Conservation (phyloP, 2,797 vertebrate genomes). For the Buceros bicornis region DNA sequence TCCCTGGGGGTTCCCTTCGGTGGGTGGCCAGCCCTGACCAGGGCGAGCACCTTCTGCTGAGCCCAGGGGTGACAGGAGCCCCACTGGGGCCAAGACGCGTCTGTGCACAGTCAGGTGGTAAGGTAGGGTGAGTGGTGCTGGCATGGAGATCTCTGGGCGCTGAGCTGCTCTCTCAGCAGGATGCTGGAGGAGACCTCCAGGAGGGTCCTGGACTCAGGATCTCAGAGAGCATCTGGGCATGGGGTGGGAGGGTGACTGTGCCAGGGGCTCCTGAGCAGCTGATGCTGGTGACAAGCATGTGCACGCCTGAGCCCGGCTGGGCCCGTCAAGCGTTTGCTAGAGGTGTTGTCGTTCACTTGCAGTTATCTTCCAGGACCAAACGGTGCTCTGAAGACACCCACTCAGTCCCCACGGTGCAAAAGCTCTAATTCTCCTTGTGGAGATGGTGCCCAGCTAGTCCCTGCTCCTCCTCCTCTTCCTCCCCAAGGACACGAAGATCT, state of each 20-base stretch:
- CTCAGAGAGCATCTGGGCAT: background rate
- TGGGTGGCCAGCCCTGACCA: background rate
- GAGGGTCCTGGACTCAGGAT: background rate
- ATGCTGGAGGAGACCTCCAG: background rate
- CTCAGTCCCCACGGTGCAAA: constrained; percentile 64
- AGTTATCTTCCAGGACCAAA: constrained; percentile 69
- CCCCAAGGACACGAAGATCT: constrained; percentile 57
- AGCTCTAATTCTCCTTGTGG: constrained; percentile 66
- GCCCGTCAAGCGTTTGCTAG: constrained; percentile 39
- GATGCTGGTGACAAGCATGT: constrained; percentile 42
- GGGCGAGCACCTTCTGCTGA: background rate
- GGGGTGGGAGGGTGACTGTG: background rate
- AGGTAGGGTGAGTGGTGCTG: constrained; percentile 50
- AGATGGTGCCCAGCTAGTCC: constrained; percentile 66
- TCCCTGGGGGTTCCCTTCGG: background rate
- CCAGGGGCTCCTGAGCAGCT: constrained; percentile 57
- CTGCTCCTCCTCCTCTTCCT: constrained; percentile 56
- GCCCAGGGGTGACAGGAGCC: background rate
- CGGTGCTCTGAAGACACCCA: constrained; percentile 52
- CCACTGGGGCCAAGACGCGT: background rate
- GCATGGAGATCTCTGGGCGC: background rate
- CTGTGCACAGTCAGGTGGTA: background rate
- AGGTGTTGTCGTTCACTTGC: constrained; percentile 67
- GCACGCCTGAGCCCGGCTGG: constrained; percentile 42
- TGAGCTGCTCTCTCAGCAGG: background rate